Evolutionary conservation across 1,140 invertebrate genomes (phyloP).

Genomic region (Drosophila sproati): DNA sequence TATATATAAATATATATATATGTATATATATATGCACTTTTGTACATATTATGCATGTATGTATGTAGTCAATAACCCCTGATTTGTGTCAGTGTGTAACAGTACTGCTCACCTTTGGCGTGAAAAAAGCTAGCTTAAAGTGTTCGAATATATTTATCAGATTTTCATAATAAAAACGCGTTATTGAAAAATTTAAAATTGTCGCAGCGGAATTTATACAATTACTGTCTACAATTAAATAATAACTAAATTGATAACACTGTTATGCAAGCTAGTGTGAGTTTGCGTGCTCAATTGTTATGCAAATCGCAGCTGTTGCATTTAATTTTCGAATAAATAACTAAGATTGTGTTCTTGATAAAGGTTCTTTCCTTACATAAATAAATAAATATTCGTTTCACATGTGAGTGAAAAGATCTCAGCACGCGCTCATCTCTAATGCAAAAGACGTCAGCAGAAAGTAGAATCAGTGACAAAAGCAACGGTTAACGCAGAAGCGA

Average conservation of each 20-base stretch:
- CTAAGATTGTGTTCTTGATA: neutral
- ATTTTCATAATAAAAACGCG: too few relatives aligned
- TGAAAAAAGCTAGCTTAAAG: too few relatives aligned
- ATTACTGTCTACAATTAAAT: neutral
- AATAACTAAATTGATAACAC: neutral
- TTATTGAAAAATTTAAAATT: too few relatives aligned
- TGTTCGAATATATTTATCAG: too few relatives aligned
- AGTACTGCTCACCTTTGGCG: neutral
- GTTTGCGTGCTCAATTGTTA: neutral
- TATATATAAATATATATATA: neutral
- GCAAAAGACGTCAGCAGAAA: neutral
- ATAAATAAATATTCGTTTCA: neutral
- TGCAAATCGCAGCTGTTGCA: neutral
- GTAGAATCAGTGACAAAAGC: slow-evolving; percentile 13
- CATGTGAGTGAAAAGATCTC: slow-evolving; percentile 4
- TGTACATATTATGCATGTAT: slow-evolving; percentile 6
- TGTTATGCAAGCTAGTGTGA: neutral
- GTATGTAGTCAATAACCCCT: slow-evolving; percentile 4
- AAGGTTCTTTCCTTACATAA: neutral
- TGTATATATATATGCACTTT: slow-evolving; percentile 10
- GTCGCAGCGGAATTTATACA: too few relatives aligned
- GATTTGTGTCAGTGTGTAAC: neutral
- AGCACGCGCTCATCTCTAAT: slow-evolving; percentile 21
- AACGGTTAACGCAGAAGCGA: slow-evolving; percentile 7
- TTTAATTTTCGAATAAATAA: neutral